Percentiles rank a stretch among this genome's conserved stretches.
Conservation (phyloP, 2,888 invertebrate genomes). For the Acronicta leporina region DNA sequence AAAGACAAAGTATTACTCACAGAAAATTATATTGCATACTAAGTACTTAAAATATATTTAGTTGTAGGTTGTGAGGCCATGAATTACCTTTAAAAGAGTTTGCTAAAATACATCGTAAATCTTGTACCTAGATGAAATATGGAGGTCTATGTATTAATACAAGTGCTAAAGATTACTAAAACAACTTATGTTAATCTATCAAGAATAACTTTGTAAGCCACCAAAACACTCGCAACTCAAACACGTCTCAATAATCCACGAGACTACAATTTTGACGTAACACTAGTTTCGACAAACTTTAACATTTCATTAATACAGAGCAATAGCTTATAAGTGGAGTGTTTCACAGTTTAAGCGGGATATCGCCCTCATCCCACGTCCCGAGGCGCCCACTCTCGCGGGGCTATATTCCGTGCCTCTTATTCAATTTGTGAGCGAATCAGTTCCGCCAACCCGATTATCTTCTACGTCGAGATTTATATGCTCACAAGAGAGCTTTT, state of each 20-base stretch:
- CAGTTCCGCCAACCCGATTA: conserved; percentile 87
- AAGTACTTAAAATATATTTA: neutral
- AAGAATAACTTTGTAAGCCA: neutral
- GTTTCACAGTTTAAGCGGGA: conserved; percentile 74
- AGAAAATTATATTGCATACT: neutral
- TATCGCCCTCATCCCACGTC: conserved; percentile 62
- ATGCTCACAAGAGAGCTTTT: conserved; percentile 79
- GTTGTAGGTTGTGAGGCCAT: neutral
- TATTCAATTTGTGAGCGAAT: conserved; percentile 88
- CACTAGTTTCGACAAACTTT: conserved; percentile 60
- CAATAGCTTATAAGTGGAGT: conserved; percentile 71
- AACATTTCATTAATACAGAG: conserved; percentile 69
- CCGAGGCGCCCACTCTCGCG: conserved; percentile 62
- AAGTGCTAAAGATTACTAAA: too few relatives aligned
- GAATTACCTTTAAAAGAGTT: too few relatives aligned
- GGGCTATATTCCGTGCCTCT: conserved; percentile 79
- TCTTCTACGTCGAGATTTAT: conserved; percentile 85
- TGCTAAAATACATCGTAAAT: too few relatives aligned
- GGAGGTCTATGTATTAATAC: too few relatives aligned
- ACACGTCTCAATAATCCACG: conserved; percentile 38
- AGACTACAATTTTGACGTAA: conserved; percentile 48
- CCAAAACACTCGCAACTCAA: conserved; percentile 14
- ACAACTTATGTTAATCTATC: neutral
- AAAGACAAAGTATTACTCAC: neutral
- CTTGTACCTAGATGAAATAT: too few relatives aligned